Conservation (phyloP, 2,797 vertebrate genomes). For the Anableps anableps region DNA sequence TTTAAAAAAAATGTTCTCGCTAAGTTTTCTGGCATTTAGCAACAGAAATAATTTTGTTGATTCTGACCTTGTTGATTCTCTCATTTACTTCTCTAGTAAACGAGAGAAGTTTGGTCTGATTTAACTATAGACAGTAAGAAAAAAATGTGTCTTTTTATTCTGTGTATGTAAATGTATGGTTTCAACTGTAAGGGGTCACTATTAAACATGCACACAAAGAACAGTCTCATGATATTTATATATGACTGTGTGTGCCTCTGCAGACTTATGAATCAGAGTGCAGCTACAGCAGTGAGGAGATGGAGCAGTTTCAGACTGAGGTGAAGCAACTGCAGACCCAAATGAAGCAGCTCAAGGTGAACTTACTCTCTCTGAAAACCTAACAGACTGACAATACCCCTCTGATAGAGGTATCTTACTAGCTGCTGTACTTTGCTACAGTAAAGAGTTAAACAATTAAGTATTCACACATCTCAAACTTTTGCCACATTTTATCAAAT, state of each 20-base stretch:
- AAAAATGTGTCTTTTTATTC: too few relatives aligned
- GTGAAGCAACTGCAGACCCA: slow-evolving; percentile 85
- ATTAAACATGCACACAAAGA: not conserved
- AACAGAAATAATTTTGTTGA: too few relatives aligned
- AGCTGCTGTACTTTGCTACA: not conserved
- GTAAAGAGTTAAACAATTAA: not conserved
- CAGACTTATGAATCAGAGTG: slow-evolving; percentile 84
- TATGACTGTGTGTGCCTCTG: slow-evolving; percentile 8
- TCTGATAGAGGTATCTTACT: not conserved
- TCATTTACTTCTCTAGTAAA: too few relatives aligned
- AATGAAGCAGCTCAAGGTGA: slow-evolving; percentile 87
- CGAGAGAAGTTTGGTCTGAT: too few relatives aligned
- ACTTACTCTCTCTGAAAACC: not conserved
- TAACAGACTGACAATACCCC: not conserved
- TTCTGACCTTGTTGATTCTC: too few relatives aligned
- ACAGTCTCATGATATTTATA: not conserved
- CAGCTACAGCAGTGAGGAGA: slow-evolving; percentile 85
- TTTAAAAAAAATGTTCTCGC: too few relatives aligned
- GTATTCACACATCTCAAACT: not conserved
- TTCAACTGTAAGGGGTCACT: not conserved
- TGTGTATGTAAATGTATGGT: too few relatives aligned
- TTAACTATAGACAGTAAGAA: too few relatives aligned
- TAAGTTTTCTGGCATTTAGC: too few relatives aligned
- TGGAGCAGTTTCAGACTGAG: slow-evolving; percentile 88
- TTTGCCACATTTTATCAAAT: not conserved